Base-by-base conservation (phyloP, 2,888 invertebrate species). In the Nebria salina region DNA sequence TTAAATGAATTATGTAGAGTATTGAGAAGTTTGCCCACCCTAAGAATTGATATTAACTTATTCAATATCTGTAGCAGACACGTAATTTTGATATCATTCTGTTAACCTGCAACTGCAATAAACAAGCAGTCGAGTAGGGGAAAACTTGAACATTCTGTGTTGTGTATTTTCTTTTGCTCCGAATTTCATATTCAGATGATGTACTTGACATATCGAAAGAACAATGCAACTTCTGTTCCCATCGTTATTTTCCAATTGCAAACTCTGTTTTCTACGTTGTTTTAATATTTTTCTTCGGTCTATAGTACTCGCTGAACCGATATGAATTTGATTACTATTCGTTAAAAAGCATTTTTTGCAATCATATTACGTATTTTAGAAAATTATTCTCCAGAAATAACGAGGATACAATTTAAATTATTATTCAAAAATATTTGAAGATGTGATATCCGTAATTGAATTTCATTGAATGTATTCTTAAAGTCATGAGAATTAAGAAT, bases 61-160 rank as follows among this genome's bases (percentile, higher is more conserved):
- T 73, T 78, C 78, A 78, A 78, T 78, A 78, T 78, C 78, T 78
- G 78, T 65, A 73, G 66, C 65, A 78, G 78, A 78, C 78, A 78
- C 74, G 78, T 78, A 78, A 78, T 78, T 78, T 74, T 74, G 78
- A 64, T 78, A 78, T 74, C 42, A 78, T 78, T 78, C 78, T 66
- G 34, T 65, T 66, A 41, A 54, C 11, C 13, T 54, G 54, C 54
- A 54, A 70, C 13, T 20, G 66, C 64, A 20, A 43, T 68, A 43
- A 70, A 41, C 42, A 73, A 65, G 42, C 70, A 65, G 65, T 54
- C 20, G 77, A 70, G n/a, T 43, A 54, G 54, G 54, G 54, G 54
- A 26, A 42, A 41, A 13, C 54, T 54, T 11, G 54, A 13, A 54
- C 8, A 54, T 54, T 68, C 76, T 11, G 9, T 34, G 78, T 34